Evolutionary conservation across 2,888 invertebrate genomes (phyloP), one percentile per base, ranked within the genome.

Genomic region (Fissipunctia ypsillon): DNA sequence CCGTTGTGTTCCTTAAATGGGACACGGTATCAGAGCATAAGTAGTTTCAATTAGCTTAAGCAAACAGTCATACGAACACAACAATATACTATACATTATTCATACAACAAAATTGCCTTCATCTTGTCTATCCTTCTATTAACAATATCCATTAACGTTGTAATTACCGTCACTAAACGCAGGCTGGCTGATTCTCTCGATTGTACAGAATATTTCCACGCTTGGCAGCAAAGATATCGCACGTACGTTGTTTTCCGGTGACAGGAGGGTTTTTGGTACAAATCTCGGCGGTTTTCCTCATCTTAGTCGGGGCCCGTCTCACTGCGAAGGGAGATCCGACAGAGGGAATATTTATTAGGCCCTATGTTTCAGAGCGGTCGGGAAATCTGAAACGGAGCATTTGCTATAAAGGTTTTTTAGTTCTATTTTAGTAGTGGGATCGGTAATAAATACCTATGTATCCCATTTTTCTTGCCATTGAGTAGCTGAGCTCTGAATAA

Each of bases 221-320:
- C 72, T 77, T 59, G 76, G 73, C 61, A 64, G 80, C 84, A 86
- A 87, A 88, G 80, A 81, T 89, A 90, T 89, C 90, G 81, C 87
- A 80, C 84, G 86, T 88, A 86, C 86, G 85, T 89, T 87, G 87
- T 90, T 85, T 87, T 87, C 87, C 86, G 89, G 88, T 89, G 91
- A 93, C 93, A 92, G 89, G 86, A 86, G 91, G 92, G 89, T 92
- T 91, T 93, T 90, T 88, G 88, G 89, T 89, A 90, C 90, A 91
- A 93, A 93, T 93, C 93, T 93, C 88, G 79, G 89, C 80, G 90
- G 89, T 91, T 92, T 91, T 90, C 89, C 88, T 88, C 89, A 88
- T 90, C 89, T 88, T 89, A 88, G 84, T 85, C 84, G 86, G 80
- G 84, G 79, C 84, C 81, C 86, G 86, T 88, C 87, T 87, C 86